Percentiles rank a stretch among this genome's conserved stretches.
These are phyloP conservation scores for Athalia cordata DNA, from an alignment of 2,888 invertebrate genomes.

Conservation along the genomic window DNA sequence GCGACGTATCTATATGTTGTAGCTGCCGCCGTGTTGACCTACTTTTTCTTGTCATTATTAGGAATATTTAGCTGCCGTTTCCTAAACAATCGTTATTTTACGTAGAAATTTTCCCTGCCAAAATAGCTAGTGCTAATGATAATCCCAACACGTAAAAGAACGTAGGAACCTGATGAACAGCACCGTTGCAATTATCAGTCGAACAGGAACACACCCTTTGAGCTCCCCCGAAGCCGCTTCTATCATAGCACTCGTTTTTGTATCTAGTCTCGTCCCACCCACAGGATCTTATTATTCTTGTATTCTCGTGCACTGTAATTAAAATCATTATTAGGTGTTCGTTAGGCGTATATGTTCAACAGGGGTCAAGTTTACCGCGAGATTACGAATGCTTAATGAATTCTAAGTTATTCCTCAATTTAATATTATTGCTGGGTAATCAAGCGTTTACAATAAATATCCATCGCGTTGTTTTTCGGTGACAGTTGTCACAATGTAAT, in stretches of 20 bases:
- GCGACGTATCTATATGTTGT: too few relatives aligned
- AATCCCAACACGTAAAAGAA: constrained; percentile 4
- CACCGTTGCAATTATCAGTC: constrained; percentile 24
- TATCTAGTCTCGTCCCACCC: constrained; percentile 33
- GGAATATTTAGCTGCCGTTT: background rate
- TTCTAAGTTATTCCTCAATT: background rate
- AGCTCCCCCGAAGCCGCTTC: constrained; percentile 29
- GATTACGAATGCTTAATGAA: too few relatives aligned
- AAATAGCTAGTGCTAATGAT: background rate
- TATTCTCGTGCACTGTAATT: constrained; percentile 21
- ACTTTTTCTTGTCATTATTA: background rate
- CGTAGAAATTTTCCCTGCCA: background rate
- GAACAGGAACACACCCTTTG: constrained; percentile 37
- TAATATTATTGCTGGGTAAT: background rate
- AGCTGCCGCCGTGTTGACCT: background rate
- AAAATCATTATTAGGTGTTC: background rate
- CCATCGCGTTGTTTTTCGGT: too few relatives aligned
- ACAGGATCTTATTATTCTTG: constrained; percentile 36
- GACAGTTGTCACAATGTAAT: too few relatives aligned
- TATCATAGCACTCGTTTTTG: constrained; percentile 36
- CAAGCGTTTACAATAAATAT: background rate
- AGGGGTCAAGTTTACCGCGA: background rate
- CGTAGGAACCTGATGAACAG: background rate
- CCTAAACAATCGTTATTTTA: background rate
- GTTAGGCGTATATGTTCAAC: background rate